These are phyloP conservation scores for Dryobota labecula DNA, from an alignment of 2,888 invertebrate species.

Conservation along the genomic window DNA sequence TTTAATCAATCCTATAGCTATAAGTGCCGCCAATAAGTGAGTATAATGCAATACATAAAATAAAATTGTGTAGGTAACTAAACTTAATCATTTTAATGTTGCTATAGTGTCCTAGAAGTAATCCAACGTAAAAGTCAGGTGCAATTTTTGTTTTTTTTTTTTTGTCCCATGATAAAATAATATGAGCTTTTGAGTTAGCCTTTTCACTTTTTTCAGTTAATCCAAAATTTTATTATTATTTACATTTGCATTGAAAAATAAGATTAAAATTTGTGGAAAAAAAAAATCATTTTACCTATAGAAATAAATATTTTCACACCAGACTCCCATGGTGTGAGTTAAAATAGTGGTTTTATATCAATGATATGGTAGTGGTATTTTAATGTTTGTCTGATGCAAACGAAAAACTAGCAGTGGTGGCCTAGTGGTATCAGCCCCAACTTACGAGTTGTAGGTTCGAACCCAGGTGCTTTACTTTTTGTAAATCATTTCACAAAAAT, in stretches of 20 bases:
- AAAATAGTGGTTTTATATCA: not conserved
- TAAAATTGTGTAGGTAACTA: not conserved
- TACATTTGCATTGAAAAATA: not conserved
- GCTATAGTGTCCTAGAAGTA: not conserved
- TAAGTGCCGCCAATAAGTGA: constrained; percentile 84
- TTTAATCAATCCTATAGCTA: constrained; percentile 81
- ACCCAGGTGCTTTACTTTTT: too few relatives aligned
- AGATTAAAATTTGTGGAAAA: not conserved
- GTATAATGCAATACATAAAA: constrained; percentile 54
- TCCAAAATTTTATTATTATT: not conserved
- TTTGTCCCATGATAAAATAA: not conserved
- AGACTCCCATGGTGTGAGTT: not conserved
- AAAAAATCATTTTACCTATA: not conserved
- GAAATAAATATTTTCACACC: not conserved
- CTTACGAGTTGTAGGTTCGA: too few relatives aligned
- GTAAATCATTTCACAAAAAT: too few relatives aligned
- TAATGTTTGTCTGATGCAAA: not conserved
- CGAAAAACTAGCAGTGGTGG: too few relatives aligned
- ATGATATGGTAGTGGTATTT: too few relatives aligned
- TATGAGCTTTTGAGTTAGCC: not conserved
- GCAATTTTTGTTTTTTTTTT: not conserved
- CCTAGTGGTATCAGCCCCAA: too few relatives aligned
- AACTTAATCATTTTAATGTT: not conserved
- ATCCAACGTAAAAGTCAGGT: not conserved
- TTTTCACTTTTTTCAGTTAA: not conserved